These are phyloP conservation scores for Tamias sibiricus DNA, from an alignment of 2,113 vertebrate genomes.

Conservation along the genomic window DNA sequence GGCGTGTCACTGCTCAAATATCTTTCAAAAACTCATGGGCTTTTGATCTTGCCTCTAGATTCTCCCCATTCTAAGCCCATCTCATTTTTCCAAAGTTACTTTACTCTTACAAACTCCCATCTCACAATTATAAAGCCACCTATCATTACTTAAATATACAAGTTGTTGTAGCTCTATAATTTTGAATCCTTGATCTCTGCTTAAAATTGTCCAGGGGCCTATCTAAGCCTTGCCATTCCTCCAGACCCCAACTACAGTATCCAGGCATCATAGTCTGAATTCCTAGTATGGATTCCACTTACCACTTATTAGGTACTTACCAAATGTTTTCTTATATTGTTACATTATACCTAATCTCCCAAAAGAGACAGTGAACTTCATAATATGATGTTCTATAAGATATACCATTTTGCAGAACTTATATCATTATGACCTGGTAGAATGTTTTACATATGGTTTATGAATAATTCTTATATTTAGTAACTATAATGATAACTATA, in stretches of 20 bases:
- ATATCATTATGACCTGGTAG: neutral
- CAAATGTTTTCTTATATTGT: neutral
- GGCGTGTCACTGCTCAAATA: neutral
- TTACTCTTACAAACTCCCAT: neutral
- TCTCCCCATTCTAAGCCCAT: neutral
- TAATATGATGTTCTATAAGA: neutral
- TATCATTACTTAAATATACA: neutral
- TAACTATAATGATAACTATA: neutral
- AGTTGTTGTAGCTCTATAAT: neutral
- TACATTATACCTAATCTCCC: neutral
- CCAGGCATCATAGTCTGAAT: neutral
- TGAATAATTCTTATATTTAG: neutral
- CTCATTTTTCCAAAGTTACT: neutral
- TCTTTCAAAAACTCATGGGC: neutral
- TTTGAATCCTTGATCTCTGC: neutral
- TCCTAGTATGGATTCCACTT: neutral
- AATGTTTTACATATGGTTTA: neutral
- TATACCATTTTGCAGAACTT: neutral
- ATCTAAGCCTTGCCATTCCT: neutral
- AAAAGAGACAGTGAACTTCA: neutral
- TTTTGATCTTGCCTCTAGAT: neutral
- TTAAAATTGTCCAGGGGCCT: neutral
- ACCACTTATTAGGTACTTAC: neutral
- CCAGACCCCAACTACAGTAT: neutral
- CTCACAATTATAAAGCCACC: neutral